Conservation (phyloP, 2,888 invertebrate genomes). For the Spisula solida region DNA sequence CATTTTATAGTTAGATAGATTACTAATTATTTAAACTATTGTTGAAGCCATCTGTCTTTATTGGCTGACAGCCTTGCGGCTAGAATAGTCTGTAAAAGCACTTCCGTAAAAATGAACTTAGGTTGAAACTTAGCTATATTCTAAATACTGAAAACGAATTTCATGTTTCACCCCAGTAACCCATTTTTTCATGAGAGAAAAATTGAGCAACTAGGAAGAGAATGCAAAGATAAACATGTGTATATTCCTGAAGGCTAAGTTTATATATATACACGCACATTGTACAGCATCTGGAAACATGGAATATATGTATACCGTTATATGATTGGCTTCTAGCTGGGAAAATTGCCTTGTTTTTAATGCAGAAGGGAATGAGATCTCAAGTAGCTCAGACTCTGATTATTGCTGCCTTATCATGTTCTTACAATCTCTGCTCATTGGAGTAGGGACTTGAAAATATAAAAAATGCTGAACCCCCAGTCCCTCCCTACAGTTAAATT, state of each 20-base stretch:
- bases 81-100: neutral
- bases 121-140: neutral
- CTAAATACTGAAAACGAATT: slow-evolving; percentile 9
- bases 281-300: neutral
- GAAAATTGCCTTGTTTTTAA: slow-evolving; percentile 13
- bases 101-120: neutral
- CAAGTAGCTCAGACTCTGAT: neutral
- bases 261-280: neutral
- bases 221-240: neutral
- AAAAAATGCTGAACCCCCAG: neutral
- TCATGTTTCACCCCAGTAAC: slow-evolving; percentile 1
- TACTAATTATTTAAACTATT: too few relatives aligned
- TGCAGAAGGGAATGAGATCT: neutral
- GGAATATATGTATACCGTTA: neutral
- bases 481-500: neutral
- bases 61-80: neutral
- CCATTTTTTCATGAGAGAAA: slow-evolving; percentile 17
- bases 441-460: neutral
- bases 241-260: slow-evolving; percentile 6
- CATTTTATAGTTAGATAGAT: too few relatives aligned
- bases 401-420: neutral
- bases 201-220: neutral
- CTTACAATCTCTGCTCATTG: neutral
- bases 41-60: neutral
- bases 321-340: neutral